Conservation (phyloP, 2,797 vertebrate species). For the Babyrousa celebensis region DNA sequence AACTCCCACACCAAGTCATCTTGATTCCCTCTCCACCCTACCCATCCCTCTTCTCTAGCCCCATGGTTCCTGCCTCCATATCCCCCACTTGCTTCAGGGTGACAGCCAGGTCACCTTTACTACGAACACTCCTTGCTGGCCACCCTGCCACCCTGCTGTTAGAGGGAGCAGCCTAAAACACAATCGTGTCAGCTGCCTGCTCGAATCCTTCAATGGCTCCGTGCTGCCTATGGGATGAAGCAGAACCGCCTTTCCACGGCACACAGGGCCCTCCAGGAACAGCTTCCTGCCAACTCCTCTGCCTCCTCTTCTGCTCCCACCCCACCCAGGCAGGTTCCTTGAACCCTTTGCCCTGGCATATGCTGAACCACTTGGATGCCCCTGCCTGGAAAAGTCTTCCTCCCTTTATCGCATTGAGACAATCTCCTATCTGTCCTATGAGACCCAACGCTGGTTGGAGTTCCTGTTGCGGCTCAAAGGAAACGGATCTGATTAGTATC, state of each 20-base stretch:
- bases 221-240: not conserved
- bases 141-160: not conserved
- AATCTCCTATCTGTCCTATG: constrained; percentile 29
- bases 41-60: not conserved
- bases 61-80: not conserved
- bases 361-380: not conserved
- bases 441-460: not conserved
- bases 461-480: too few relatives aligned
- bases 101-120: not conserved
- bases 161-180: constrained; percentile 24
- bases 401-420: not conserved
- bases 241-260: not conserved
- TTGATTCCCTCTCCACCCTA: not conserved
- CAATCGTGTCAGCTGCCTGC: not conserved
- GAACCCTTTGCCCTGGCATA: constrained; percentile 49
- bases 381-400: constrained; percentile 19
- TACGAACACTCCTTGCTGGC: not conserved
- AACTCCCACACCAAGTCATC: too few relatives aligned
- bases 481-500: too few relatives aligned
- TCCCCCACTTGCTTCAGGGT: not conserved
- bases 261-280: not conserved
- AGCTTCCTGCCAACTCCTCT: constrained; percentile 15
- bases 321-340: not conserved
- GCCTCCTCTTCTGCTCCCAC: not conserved
- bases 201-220: constrained; percentile 49